phyloP scores from a whole-genome alignment of 1,140 invertebrate species.

The Drosophila cardini region DNA sequence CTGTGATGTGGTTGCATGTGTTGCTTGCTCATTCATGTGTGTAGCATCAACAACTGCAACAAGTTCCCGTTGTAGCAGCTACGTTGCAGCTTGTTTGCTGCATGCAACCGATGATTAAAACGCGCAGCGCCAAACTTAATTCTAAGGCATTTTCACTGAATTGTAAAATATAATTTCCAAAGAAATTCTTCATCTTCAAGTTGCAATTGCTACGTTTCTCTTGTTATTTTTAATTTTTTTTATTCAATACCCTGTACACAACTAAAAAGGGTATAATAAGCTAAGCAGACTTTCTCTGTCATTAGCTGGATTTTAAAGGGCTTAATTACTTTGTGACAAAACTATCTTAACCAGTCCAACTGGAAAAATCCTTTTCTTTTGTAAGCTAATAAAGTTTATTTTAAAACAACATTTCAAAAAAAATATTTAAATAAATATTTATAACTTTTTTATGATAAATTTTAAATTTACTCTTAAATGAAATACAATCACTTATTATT shows the following conservation, averaged over 20 bases:
- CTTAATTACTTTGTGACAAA: too few relatives aligned
- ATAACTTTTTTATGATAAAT: too few relatives aligned
- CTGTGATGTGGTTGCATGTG: constrained; percentile 38
- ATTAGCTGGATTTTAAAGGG: too few relatives aligned
- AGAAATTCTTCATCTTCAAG: constrained; percentile 65
- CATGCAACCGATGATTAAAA: constrained; percentile 80
- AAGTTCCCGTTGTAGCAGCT: constrained; percentile 54
- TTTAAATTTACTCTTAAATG: too few relatives aligned
- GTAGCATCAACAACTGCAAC: constrained; percentile 46
- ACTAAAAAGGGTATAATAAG: not conserved
- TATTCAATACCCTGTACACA: constrained; percentile 9
- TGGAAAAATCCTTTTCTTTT: too few relatives aligned
- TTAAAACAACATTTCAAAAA: too few relatives aligned
- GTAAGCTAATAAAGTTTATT: too few relatives aligned
- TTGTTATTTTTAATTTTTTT: constrained; percentile 49
- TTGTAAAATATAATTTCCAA: constrained; percentile 74
- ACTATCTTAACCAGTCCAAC: too few relatives aligned
- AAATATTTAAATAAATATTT: too few relatives aligned
- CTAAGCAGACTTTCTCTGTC: not conserved
- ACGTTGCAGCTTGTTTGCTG: constrained; percentile 36
- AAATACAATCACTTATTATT: too few relatives aligned
- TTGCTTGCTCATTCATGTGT: constrained; percentile 54
- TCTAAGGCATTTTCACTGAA: constrained; percentile 75
- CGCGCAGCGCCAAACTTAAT: constrained; percentile 70
- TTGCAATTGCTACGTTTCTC: constrained; percentile 71